Conservation (phyloP, 2,888 invertebrate species). For the Mellilla xanthometata region DNA sequence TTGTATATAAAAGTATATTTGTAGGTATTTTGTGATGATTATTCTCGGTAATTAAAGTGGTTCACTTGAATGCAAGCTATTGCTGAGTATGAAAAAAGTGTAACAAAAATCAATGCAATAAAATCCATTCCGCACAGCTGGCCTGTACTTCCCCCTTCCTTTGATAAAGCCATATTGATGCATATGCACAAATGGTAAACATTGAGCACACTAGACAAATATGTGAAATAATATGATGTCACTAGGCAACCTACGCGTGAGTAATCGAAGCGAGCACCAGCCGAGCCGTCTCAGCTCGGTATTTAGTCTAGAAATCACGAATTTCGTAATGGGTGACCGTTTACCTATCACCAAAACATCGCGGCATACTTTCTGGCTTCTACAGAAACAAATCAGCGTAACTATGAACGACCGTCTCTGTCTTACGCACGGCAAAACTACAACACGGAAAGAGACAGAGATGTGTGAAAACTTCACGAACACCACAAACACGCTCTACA, state of each 20-base stretch:
- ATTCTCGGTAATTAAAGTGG: no score
- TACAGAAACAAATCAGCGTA: constrained; percentile 48
- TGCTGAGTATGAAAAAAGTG: no score
- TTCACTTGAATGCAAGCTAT: no score
- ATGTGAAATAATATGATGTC: constrained; percentile 57
- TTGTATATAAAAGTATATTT: no score
- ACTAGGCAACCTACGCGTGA: constrained; percentile 36
- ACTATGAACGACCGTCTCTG: constrained; percentile 48
- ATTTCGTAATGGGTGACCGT: constrained; percentile 67
- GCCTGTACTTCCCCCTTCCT: constrained; percentile 1
- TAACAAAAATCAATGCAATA: no score
- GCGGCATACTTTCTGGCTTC: constrained; percentile 68
- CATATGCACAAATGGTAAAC: constrained; percentile 12
- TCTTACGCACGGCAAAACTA: constrained; percentile 45
- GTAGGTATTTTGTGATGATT: no score
- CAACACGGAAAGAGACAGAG: constrained; percentile 50
- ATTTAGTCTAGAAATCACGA: constrained; percentile 37
- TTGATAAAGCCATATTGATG: constrained; percentile 11
- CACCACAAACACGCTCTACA: constrained; percentile 46
- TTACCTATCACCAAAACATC: constrained; percentile 58
- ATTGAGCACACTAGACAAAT: constrained; percentile 6
- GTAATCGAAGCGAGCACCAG: constrained; percentile 4
- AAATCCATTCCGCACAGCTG: not conserved
- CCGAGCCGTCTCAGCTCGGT: not conserved
- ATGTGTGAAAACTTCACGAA: constrained; percentile 65